Evolutionary conservation across 1,140 invertebrate genomes (phyloP), one percentile per base, ranked within the genome.

Genomic region (Campoletis sonorensis): DNA sequence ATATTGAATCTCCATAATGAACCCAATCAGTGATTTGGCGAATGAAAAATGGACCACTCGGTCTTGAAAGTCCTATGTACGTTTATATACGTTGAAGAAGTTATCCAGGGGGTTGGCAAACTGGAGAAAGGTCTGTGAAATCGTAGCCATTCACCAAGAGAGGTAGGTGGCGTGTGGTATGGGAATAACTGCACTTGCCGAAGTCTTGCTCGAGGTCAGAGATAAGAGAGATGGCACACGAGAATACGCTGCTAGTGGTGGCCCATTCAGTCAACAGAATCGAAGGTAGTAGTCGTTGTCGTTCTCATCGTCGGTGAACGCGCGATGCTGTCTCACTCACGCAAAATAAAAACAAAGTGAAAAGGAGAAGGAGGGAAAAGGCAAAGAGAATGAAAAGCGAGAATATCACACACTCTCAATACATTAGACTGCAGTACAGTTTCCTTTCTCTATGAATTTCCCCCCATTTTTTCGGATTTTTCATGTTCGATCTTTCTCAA

Each of bases 151-250:
- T 83, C 78, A 79, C 54, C 37, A 77, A 23, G 70, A 71, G 61
- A 23, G 23, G 61, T 64, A 30, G 4, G 67, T 16, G 10, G 26
- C 67, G 16, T n/a, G 58, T 33, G 11, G 68, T 81, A 68, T 68
- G 64, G 45, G 79, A 67, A 79, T 83, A 83, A 83, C 79, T 79
- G 75, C 82, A 83, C 64, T 83, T 81, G 75, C 67, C 72, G 54
- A 79, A 81, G 75, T 81, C 73, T 81, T 77, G 54, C 49, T 73
- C 54, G 72, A 51, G 73, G 70, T 80, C 64, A 80, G 79, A 83
- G 79, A 83, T 78, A 70, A 76, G 80, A 83, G 79, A 70, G 58
- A 80, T 80, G 72, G 61, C 61, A 37, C 80, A 67, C 27, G 72
- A 21, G 76, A 67, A 61, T 21, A 16, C 23, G 18, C 30, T 21